phyloP scores from a whole-genome alignment of 2,113 vertebrate species.

The Eudorcas thomsonii region DNA sequence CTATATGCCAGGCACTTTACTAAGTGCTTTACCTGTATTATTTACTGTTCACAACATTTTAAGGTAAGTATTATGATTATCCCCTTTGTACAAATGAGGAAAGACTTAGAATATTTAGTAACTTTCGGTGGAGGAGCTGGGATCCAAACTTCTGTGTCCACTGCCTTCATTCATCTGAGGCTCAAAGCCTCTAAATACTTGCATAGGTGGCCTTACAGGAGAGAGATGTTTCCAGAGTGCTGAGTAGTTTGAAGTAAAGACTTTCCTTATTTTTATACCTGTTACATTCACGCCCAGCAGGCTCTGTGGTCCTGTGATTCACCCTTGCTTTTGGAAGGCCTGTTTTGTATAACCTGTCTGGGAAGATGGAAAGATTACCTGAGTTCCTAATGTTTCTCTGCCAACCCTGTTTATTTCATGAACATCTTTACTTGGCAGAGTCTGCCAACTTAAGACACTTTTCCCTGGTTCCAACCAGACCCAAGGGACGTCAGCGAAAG shows the following conservation, averaged over 20 bases:
- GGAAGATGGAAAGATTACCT: background rate
- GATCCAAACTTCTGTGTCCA: background rate
- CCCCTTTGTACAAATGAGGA: background rate
- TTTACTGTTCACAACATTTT: background rate
- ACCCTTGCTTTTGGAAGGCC: background rate
- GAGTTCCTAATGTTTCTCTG: background rate
- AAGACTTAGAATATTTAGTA: background rate
- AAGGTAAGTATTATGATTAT: background rate
- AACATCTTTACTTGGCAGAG: background rate
- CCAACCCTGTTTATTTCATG: background rate
- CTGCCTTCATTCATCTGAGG: background rate
- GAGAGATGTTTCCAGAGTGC: background rate
- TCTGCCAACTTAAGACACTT: slow-evolving; percentile 1
- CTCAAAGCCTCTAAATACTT: background rate
- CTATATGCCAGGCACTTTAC: background rate
- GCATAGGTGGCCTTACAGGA: background rate
- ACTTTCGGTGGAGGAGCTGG: background rate
- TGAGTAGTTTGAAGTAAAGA: background rate
- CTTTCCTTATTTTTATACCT: background rate
- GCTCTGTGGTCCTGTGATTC: background rate
- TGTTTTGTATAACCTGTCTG: background rate
- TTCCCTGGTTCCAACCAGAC: slow-evolving; percentile 79
- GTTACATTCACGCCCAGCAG: background rate
- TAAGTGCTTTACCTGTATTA: background rate
- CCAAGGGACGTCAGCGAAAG: slow-evolving; percentile 94